phyloP scores from a whole-genome alignment of 1,140 invertebrate species.

The Orius insidiosus region DNA sequence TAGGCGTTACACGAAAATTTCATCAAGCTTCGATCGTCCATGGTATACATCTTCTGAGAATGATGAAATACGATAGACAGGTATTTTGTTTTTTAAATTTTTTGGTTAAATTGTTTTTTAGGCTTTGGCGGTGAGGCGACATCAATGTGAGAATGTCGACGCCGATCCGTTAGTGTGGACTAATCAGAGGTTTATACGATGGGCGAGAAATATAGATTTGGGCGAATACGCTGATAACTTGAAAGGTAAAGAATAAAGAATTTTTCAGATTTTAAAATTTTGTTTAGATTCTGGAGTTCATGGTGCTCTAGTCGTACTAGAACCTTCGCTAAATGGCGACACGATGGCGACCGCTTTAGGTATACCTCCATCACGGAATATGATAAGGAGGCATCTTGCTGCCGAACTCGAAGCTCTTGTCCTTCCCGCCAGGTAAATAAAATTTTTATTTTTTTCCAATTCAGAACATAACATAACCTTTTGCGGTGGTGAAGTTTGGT shows the following conservation, averaged over 20 bases:
- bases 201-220: conserved; percentile 82
- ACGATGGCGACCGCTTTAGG: conserved; percentile 84
- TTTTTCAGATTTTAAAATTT: not conserved
- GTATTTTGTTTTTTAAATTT: conserved; percentile 28
- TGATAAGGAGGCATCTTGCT: conserved; percentile 74
- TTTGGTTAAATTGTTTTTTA: conserved; percentile 26
- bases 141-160: conserved; percentile 72
- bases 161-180: conserved; percentile 88
- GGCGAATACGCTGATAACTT: conserved; percentile 85
- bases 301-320: conserved; percentile 77
- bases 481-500: not conserved
- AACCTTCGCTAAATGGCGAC: conserved; percentile 83
- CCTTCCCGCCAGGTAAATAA: conserved; percentile 64
- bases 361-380: conserved; percentile 82
- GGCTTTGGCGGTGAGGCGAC: conserved; percentile 68
- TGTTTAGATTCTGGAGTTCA: conserved; percentile 74
- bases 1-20: conserved; percentile 78
- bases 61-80: conserved; percentile 84
- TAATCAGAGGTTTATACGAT: conserved; percentile 80
- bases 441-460: not conserved
- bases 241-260: conserved; percentile 43
- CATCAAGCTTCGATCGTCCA: conserved; percentile 87
- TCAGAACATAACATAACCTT: not conserved
- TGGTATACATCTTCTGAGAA: conserved; percentile 74
- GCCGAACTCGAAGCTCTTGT: conserved; percentile 79